Base-by-base conservation (phyloP, 2,888 invertebrate species). In the Parnassius orleans region DNA sequence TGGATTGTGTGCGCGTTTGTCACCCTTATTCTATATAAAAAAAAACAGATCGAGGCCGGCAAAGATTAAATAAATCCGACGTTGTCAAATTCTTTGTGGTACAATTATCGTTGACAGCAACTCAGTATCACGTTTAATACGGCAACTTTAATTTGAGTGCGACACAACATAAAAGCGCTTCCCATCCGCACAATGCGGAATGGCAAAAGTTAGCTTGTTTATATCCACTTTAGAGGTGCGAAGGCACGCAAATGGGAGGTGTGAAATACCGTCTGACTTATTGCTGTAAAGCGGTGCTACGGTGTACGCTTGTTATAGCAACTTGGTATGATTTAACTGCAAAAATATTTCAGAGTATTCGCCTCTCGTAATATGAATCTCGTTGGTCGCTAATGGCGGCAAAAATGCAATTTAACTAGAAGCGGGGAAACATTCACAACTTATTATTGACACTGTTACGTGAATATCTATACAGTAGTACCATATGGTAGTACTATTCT, bases 141-240 rank as follows among this genome's bases (percentile, higher is more conserved):
- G 73, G 74, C 77, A 80, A 80, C 76, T 80, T 80, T 81, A 81
- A 84, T 82, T 76, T 69, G 69, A 79, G 77, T 72, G 72, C 70
- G 71, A 71, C 69, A 72, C 61, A 73, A 75, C 77, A 79, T 79
- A 77, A 81, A 79, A 78, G 74, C 79, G 70, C 76, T 70, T 69
- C 66, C 72, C 67, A 63, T 67, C 71, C 68, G 65, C 76, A 76
- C 77, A 78, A 79, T 80, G 78, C 74, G 76, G 73, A 84, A 86
- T 84, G 80, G 82, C 77, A 75, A 84, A 86, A 86, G 84, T 86
- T 85, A 75, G 77, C 82, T 83, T 86, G 86, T 86, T 86, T 86
- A 83, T 86, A 79, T 76, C 79, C 79, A 80, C 79, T 81, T 79
- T 75, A 74, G 77, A 79, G 79, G 78, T 78, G 75, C 70, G 72